Evolutionary conservation across 1,140 invertebrate species (phyloP).

Genomic region (Babylonia areolata): DNA sequence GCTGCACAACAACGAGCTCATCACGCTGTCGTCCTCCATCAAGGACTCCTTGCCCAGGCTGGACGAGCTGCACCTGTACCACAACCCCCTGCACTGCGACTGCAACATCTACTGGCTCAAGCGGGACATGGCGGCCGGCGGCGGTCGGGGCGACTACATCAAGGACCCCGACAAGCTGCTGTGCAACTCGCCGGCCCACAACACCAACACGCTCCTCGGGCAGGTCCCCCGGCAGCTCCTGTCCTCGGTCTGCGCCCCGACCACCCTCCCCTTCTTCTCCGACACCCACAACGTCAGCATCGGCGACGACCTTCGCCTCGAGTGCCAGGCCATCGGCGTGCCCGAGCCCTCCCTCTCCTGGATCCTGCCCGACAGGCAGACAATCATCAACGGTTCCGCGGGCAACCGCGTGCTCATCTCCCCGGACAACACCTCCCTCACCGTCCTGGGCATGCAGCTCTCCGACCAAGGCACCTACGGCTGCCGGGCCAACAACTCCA

Average conservation of each 20-base stretch:
- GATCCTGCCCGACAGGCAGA: slow-evolving; percentile 74
- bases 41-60: slow-evolving; percentile 62
- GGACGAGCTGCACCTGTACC: slow-evolving; percentile 71
- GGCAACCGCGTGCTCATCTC: slow-evolving; percentile 60
- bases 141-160: slow-evolving; percentile 44
- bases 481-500: slow-evolving; percentile 65
- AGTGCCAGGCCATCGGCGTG: slow-evolving; percentile 76
- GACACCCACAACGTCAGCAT: slow-evolving; percentile 70
- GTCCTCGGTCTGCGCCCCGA: slow-evolving; percentile 69
- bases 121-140: slow-evolving; percentile 50
- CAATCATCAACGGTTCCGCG: slow-evolving; percentile 64
- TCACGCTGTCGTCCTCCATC: slow-evolving; percentile 67
- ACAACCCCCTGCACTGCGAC: slow-evolving; percentile 77
- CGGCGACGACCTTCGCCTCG: slow-evolving; percentile 73
- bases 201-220: slow-evolving; percentile 60
- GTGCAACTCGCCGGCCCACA: slow-evolving; percentile 66
- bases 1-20: slow-evolving; percentile 74
- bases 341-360: slow-evolving; percentile 75
- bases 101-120: slow-evolving; percentile 77
- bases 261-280: slow-evolving; percentile 67
- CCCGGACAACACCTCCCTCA: slow-evolving; percentile 67
- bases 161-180: slow-evolving; percentile 68
- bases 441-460: slow-evolving; percentile 61
- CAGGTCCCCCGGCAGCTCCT: slow-evolving; percentile 65
- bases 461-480: slow-evolving; percentile 67